Evolutionary conservation across 2,888 invertebrate genomes (phyloP).

Genomic region (Syritta pipiens): DNA sequence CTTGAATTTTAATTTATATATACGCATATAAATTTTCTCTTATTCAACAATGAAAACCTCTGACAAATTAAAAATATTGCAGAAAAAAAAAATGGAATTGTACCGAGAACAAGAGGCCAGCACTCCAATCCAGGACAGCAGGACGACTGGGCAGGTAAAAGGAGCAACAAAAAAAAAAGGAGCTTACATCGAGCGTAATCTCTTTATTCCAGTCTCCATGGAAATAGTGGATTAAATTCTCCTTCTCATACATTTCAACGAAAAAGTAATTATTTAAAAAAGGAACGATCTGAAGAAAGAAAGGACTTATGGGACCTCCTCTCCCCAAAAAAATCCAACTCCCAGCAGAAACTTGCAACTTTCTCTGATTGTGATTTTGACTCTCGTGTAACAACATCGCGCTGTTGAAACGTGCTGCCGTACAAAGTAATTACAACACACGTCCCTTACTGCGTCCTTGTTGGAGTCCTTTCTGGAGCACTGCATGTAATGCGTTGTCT

Average conservation of each 20-base stretch:
- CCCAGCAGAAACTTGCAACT: neutral
- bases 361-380: slow-evolving; percentile 15
- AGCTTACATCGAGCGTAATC: slow-evolving; percentile 37
- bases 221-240: slow-evolving; percentile 38
- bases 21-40: too few relatives aligned
- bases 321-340: neutral
- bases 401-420: neutral
- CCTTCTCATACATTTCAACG: slow-evolving; percentile 10
- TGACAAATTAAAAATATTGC: slow-evolving; percentile 37
- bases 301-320: slow-evolving; percentile 8
- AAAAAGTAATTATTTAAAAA: neutral
- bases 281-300: slow-evolving; percentile 16
- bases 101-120: neutral
- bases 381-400: neutral
- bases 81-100: neutral
- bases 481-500: neutral
- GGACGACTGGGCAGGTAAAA: neutral
- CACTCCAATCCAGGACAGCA: too few relatives aligned
- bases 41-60: neutral
- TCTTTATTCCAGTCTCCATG: slow-evolving; percentile 39
- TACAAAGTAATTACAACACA: slow-evolving; percentile 19
- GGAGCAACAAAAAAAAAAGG: neutral
- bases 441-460: neutral
- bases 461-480: neutral
- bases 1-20: neutral